A percentile compares a stretch with the other conserved stretches of the same genome.
Conservation (phyloP, 2,113 vertebrate genomes). For the Lophius piscatorius region DNA sequence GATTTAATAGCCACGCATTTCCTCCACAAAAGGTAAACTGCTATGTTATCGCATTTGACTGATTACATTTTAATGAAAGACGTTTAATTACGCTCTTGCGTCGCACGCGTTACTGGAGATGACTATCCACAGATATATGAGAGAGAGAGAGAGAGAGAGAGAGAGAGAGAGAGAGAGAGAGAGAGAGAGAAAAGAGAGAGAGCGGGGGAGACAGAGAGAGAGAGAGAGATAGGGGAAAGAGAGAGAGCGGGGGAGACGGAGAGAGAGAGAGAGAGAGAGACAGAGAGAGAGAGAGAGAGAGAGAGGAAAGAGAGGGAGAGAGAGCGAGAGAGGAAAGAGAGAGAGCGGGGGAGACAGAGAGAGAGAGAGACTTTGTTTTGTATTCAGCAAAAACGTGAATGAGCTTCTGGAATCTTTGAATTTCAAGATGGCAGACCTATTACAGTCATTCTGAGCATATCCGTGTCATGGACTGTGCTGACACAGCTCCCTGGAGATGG, state of each 20-base stretch:
- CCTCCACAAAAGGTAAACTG: constrained; percentile 40
- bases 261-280: too few species aligned
- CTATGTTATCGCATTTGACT: constrained; percentile 45
- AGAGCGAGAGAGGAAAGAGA: too few species aligned
- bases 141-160: constrained; percentile 62
- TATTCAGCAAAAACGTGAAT: constrained; percentile 69
- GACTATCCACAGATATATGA: constrained; percentile 51
- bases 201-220: too few species aligned
- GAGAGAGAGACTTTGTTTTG: constrained; percentile 66
- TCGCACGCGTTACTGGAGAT: constrained; percentile 22
- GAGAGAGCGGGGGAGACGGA: too few species aligned
- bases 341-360: too few species aligned
- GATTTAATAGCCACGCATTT: constrained; percentile 41
- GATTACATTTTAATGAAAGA: constrained; percentile 66
- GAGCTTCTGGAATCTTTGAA: constrained; percentile 50
- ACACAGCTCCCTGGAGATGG: constrained; percentile 63
- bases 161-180: too few species aligned
- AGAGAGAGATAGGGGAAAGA: too few species aligned
- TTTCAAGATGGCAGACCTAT: constrained; percentile 60
- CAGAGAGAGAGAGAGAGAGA: too few species aligned
- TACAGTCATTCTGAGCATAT: constrained; percentile 52
- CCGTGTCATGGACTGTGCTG: constrained; percentile 65
- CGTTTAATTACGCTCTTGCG: constrained; percentile 63
- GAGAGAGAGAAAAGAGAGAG: constrained; percentile 20
- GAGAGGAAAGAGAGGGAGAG: too few species aligned